Evolutionary conservation across 2,797 vertebrate genomes (phyloP).

Genomic region (Philypnodon macrostomus): DNA sequence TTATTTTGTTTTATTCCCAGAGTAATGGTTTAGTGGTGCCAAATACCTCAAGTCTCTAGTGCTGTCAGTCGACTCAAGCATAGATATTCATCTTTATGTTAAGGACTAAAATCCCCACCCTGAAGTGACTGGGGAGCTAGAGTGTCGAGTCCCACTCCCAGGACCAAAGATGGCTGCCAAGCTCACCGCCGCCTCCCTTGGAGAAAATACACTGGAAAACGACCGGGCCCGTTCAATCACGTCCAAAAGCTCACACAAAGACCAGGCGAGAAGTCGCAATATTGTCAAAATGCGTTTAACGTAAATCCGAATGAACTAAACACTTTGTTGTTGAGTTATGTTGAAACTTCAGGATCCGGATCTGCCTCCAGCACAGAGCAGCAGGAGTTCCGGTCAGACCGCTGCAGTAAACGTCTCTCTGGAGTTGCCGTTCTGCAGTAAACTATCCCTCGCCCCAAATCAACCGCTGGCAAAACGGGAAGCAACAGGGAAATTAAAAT

Average conservation of each 20-base stretch:
- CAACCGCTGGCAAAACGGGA: too few relatives aligned
- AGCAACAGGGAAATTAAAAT: too few relatives aligned
- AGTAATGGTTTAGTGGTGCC: not conserved
- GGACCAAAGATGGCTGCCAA: slow-evolving; percentile 82
- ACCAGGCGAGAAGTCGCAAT: slow-evolving; percentile 18
- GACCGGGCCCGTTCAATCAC: slow-evolving; percentile 62
- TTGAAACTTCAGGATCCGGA: slow-evolving; percentile 35
- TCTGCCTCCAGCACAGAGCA: slow-evolving; percentile 38
- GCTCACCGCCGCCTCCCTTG: slow-evolving; percentile 72
- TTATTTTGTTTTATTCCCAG: slow-evolving; percentile 29
- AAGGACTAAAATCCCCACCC: slow-evolving; percentile 73
- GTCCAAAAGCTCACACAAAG: slow-evolving; percentile 37
- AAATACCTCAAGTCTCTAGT: slow-evolving; percentile 13
- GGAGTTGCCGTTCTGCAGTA: slow-evolving; percentile 48
- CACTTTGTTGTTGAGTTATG: slow-evolving; percentile 24
- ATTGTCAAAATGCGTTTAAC: not conserved
- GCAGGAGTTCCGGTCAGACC: slow-evolving; percentile 66
- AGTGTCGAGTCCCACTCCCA: slow-evolving; percentile 69
- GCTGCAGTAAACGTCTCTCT: slow-evolving; percentile 66
- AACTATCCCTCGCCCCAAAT: slow-evolving; percentile 67
- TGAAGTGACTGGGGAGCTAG: slow-evolving; percentile 71
- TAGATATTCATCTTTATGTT: slow-evolving; percentile 26
- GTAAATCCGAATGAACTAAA: slow-evolving; percentile 1
- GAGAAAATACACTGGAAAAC: slow-evolving; percentile 56
- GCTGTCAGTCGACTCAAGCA: slow-evolving; percentile 55